Conservation (phyloP, 2,888 invertebrate species). For the Lottia gigantea region DNA sequence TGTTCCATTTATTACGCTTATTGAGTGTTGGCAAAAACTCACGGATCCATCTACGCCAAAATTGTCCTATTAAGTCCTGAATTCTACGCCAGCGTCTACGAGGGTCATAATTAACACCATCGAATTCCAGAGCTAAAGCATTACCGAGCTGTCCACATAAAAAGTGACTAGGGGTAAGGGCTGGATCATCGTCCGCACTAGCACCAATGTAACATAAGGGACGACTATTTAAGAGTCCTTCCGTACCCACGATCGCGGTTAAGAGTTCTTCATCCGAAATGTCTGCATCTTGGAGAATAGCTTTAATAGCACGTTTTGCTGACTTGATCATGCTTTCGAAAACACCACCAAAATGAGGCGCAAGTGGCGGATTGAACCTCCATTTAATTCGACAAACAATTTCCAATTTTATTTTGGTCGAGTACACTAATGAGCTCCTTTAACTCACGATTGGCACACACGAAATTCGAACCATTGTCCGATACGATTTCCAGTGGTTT, state of each 20-base stretch:
- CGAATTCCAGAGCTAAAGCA: too few relatives aligned
- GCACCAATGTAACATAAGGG: not conserved
- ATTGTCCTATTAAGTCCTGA: too few relatives aligned
- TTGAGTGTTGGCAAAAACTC: too few relatives aligned
- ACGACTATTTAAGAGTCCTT: slow-evolving; percentile 3
- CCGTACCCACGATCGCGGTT: slow-evolving; percentile 19
- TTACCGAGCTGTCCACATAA: too few relatives aligned
- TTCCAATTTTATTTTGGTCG: slow-evolving; percentile 20
- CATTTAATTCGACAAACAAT: slow-evolving; percentile 23
- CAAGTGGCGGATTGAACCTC: slow-evolving; percentile 34
- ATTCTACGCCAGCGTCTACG: too few relatives aligned
- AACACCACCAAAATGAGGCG: slow-evolving; percentile 36
- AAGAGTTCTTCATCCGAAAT: slow-evolving; percentile 35
- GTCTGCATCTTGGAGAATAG: slow-evolving; percentile 28
- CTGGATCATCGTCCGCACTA: not conserved
- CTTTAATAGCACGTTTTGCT: slow-evolving; percentile 35
- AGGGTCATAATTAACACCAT: too few relatives aligned
- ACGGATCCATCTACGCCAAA: too few relatives aligned
- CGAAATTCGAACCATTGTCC: slow-evolving; percentile 17
- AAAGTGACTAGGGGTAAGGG: too few relatives aligned
- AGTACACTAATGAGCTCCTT: slow-evolving; percentile 18
- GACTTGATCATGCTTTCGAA: slow-evolving; percentile 33
- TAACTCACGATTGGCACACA: slow-evolving; percentile 16
- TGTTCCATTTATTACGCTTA: too few relatives aligned
- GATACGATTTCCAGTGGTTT: slow-evolving; percentile 17